Percentiles rank a stretch among this genome's conserved stretches.
Evolutionary conservation across 2,113 vertebrate genomes (phyloP).

Genomic region (Tichodroma muraria): DNA sequence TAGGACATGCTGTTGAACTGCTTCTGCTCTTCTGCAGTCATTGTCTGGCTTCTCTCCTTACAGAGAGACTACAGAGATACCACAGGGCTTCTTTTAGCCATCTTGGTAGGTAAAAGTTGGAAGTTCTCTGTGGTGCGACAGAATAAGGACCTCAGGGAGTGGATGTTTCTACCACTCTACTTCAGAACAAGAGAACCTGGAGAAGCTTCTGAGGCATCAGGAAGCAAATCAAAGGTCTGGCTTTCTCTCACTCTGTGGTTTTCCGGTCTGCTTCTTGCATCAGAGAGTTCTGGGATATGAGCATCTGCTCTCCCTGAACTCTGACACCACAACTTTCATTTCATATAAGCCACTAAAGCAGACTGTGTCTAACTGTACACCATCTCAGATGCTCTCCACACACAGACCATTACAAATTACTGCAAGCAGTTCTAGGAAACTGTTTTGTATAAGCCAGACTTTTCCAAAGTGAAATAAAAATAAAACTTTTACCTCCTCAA

Average conservation of each 20-base stretch:
- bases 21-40: not conserved
- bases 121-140: not conserved
- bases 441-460: not conserved
- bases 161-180: not conserved
- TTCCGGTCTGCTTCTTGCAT: not conserved
- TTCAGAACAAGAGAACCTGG: not conserved
- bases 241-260: not conserved
- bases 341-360: not conserved
- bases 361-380: not conserved
- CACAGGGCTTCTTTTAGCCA: not conserved
- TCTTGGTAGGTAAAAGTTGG: not conserved
- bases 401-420: not conserved
- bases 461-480: not conserved
- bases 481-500: not conserved
- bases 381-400: not conserved
- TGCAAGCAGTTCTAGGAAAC: not conserved
- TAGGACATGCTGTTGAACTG: not conserved
- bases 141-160: not conserved
- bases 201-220: not conserved
- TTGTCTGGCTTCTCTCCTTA: not conserved
- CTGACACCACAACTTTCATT: not conserved
- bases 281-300: not conserved
- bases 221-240: not conserved
- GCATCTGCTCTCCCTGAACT: not conserved
- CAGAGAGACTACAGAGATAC: not conserved